Base-by-base conservation (phyloP, 2,888 invertebrate genomes). In the Tetragonisca angustula region DNA sequence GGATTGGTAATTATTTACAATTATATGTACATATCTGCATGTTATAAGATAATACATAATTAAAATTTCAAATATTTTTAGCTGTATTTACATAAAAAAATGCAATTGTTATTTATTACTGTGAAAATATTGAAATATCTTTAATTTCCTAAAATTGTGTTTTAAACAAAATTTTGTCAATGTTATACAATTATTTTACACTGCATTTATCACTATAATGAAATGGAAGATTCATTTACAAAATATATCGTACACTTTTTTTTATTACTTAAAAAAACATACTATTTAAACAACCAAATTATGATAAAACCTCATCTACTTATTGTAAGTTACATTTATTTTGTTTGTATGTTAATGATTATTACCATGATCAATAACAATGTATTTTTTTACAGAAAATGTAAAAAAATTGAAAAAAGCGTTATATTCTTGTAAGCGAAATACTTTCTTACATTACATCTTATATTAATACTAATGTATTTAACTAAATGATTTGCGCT, bases 301-400 rank as follows among this genome's bases (percentile, higher is more conserved):
- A 59, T 24, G 32, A 32, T 67, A 69, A 69, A 81, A 74, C 70
- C 73, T 76, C 75, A 74, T 79, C 54, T 79, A 79, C 67, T 72
- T 81, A 80, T 86, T 76, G 73, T 76, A 81, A 81, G 83, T 84
- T 85, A 77, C 32, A 77, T 65, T 71, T 82, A 81, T 84, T 76
- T 77, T 73, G 43, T 72, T 79, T 79, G n/a, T 78, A 74, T 64
- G 50, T 75, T 67, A 81, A 70, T 71, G 50, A 86, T 84, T 84
- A 86, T 84, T 81, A 71, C 54, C 74, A 62, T 61, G 73, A 71
- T 62, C 50, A 76, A 84, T 79, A 76, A 83, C 67, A 50, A 83
- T 78, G 81, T 82, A 69, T 85, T 86, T 87, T 86, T 87, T 85
- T 85, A 85, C 75, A 83, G 75, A 78, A 87, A 83, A 80, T 87